A percentile compares a stretch with the other conserved stretches of the same genome.
Evolutionary conservation across 2,888 invertebrate species (phyloP).

Genomic region (Eupithecia subumbrata): DNA sequence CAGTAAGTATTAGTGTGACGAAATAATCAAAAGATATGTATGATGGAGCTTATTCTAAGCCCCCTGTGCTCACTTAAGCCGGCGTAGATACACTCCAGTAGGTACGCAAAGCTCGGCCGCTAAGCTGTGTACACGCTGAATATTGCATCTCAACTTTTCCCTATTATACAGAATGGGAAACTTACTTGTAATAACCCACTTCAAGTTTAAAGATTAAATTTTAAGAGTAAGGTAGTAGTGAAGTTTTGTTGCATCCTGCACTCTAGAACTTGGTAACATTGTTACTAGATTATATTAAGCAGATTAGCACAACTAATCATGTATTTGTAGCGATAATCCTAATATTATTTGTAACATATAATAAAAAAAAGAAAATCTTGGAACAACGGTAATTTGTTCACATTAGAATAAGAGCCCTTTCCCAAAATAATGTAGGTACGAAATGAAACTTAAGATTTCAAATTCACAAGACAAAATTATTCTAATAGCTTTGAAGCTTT

Average conservation of each 20-base stretch:
- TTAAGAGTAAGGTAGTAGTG: constrained; percentile 16
- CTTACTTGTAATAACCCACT: constrained; percentile 30
- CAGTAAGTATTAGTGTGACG: not conserved
- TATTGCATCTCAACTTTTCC: constrained; percentile 29
- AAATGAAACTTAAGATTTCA: not conserved
- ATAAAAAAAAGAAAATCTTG: not conserved
- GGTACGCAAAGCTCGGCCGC: constrained; percentile 16
- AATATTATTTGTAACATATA: not conserved
- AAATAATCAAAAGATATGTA: not conserved
- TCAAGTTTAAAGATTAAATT: constrained; percentile 17
- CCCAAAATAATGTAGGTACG: not conserved
- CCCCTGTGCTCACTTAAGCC: constrained; percentile 11
- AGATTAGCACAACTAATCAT: not conserved
- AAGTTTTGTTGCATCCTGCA: constrained; percentile 14
- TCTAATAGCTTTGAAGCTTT: not conserved
- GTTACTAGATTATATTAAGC: not conserved
- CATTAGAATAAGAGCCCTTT: not conserved
- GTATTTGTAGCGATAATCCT: not conserved
- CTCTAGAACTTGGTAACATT: not conserved
- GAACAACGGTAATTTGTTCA: not conserved
- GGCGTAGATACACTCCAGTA: constrained; percentile 16
- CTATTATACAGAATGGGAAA: constrained; percentile 14
- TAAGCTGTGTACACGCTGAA: constrained; percentile 30
- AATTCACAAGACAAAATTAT: not conserved
- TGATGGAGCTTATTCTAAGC: constrained; percentile 4